Base-by-base conservation (phyloP, 2,113 vertebrate genomes). In the Haemorhous mexicanus region DNA sequence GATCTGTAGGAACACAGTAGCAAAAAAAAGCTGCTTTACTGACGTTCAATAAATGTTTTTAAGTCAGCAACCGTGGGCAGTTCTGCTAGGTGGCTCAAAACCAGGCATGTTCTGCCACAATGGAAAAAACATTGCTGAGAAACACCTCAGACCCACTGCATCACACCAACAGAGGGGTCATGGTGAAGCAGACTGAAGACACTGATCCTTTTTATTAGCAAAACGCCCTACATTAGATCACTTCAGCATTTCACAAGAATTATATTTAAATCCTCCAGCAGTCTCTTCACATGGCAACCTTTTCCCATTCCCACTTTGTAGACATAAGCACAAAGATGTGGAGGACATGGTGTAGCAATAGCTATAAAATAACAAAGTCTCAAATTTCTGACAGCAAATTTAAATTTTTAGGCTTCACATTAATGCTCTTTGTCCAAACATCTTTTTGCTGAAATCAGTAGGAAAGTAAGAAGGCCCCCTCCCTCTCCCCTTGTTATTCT, bases 321-420 rank as follows among this genome's bases (percentile, higher is more conserved):
- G 43, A 24, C 26, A 50, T 33, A 69, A 80, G 28, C 61, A 69
- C 1, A 3, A 9, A 81, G 35, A 58, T 0, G 0, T 23, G 37
- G 39, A 82, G 35, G 43, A 70, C 81, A 44, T 6, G 28, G 30
- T 41, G 47, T 7, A 67, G 49, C 50, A 67, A 32, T 9, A 68
- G 11, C 8, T 77, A 62, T 0, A n/a, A 68, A 87, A 24, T 13
- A 72, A 67, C 20, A 6, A 66, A 58, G 27, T 37, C 64, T 52
- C 50, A 61, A 58, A 75, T 67, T 83, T 85, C 59, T 47, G 23
- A 62, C 21, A 13, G 24, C 16, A 53, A 85, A 35, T 44, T 85
- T 56, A 33, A 59, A 70, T 62, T 55, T 56, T 4, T 24, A 93
- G 30, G 33, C 55, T 93, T 73, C 59, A 20, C 19, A 4, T 22